These are phyloP conservation scores for Petaurus breviceps DNA, from an alignment of 2,113 vertebrate species.

Conservation along the genomic window DNA sequence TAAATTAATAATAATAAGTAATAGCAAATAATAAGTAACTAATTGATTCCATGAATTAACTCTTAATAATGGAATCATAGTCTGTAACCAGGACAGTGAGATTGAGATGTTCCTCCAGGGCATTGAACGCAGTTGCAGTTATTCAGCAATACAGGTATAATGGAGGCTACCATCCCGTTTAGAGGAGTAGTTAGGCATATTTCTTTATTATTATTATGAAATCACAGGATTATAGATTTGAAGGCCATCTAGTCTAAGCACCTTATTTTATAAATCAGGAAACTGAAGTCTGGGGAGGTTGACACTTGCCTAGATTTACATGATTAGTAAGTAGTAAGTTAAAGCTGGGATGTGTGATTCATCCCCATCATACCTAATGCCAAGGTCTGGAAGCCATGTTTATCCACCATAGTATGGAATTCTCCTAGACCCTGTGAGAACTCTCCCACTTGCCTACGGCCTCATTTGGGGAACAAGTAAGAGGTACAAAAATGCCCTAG, in stretches of 20 bases:
- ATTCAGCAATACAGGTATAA: not conserved
- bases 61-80: not conserved
- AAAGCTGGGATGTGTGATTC: not conserved
- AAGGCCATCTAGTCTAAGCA: not conserved
- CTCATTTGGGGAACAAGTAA: not conserved
- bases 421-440: not conserved
- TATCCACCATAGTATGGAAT: not conserved
- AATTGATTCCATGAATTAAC: not conserved
- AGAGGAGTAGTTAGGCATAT: not conserved
- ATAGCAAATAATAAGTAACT: not conserved
- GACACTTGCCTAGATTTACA: not conserved
- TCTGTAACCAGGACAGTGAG: not conserved
- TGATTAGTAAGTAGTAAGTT: not conserved
- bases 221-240: not conserved
- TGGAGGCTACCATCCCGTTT: not conserved
- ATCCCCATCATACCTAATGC: not conserved
- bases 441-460: not conserved
- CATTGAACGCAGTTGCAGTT: not conserved
- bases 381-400: not conserved
- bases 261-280: not conserved
- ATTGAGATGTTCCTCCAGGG: not conserved
- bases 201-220: not conserved
- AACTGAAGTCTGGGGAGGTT: not conserved
- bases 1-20: not conserved
- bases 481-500: not conserved